These are phyloP conservation scores for Cebidichthys violaceus DNA, from an alignment of 2,113 vertebrate species.

Conservation along the genomic window DNA sequence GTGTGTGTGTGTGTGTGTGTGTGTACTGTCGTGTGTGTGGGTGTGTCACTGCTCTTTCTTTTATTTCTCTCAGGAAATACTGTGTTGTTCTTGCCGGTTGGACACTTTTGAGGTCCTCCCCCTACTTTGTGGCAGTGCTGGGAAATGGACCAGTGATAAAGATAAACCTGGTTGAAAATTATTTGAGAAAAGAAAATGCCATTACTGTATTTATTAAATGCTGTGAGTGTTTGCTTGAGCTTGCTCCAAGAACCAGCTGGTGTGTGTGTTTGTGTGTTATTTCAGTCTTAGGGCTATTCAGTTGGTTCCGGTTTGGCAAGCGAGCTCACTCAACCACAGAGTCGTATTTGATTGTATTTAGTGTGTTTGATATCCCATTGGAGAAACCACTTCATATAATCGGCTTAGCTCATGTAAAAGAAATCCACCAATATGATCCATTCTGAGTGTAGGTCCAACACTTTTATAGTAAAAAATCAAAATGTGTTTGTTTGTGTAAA, in stretches of 20 bases:
- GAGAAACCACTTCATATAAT: conserved; percentile 25
- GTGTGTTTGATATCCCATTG: conserved; percentile 30
- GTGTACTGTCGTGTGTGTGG: background rate
- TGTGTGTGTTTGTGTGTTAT: background rate
- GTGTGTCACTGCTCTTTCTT: conserved; percentile 38
- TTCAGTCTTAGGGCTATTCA: conserved; percentile 47
- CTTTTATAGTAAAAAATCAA: conserved; percentile 53
- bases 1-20: background rate
- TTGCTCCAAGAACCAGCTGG: conserved; percentile 41
- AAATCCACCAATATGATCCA: conserved; percentile 60
- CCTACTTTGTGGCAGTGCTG: conserved; percentile 2
- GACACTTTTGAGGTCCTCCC: conserved; percentile 47
- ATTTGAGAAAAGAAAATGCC: conserved; percentile 28
- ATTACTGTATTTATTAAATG: conserved; percentile 43
- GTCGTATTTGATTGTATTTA: conserved; percentile 58
- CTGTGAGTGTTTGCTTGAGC: conserved; percentile 58
- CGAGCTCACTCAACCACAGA: conserved; percentile 40
- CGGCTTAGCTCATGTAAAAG: conserved; percentile 36
- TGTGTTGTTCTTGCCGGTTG: conserved; percentile 32
- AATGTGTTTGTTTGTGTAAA: conserved; percentile 65
- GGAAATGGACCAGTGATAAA: conserved; percentile 51
- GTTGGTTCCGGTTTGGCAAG: conserved; percentile 21
- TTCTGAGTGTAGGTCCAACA: conserved; percentile 35
- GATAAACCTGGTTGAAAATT: conserved; percentile 35
- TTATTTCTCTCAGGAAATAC: conserved; percentile 76